Evolutionary conservation across 30 jellyfish, hydroid and myxozoan species (phyloP).

Genomic region (Pseudorhiza aurosa): DNA sequence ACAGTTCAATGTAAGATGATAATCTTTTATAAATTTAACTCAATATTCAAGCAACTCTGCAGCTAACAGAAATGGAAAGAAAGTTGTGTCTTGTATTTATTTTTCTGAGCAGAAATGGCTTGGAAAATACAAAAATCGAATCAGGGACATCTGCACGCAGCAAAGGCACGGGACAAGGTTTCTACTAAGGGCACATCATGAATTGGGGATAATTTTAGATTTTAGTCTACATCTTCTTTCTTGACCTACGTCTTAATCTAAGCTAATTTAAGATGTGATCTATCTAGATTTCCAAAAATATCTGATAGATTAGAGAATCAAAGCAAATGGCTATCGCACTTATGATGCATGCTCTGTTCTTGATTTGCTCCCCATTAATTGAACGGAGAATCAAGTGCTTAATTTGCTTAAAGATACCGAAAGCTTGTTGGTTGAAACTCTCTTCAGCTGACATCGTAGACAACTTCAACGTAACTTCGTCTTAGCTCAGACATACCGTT

Average conservation of each 20-base stretch:
- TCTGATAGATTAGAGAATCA: background rate
- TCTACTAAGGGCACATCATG: background rate
- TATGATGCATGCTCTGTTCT: slow-evolving; percentile 12
- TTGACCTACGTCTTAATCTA: background rate
- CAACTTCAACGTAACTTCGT: slow-evolving; percentile 13
- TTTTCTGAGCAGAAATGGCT: too few species aligned
- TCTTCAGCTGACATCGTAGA: slow-evolving; percentile 21
- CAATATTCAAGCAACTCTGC: too few species aligned
- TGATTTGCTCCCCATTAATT: slow-evolving; percentile 21
- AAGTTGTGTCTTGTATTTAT: too few species aligned
- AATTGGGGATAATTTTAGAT: background rate
- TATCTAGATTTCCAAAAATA: slow-evolving; percentile 13
- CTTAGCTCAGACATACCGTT: slow-evolving; percentile 20
- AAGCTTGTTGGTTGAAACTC: slow-evolving; percentile 33
- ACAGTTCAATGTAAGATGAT: too few species aligned
- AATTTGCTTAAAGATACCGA: slow-evolving; percentile 12
- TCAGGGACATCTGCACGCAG: too few species aligned
- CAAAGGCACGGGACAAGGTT: slow-evolving; percentile 14
- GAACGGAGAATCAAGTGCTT: slow-evolving; percentile 12
- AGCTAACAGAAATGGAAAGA: too few species aligned
- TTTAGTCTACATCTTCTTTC: background rate
- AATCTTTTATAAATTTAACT: too few species aligned
- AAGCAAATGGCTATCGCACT: slow-evolving; percentile 7
- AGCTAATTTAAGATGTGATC: slow-evolving; percentile 25
- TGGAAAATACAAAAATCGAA: too few species aligned